Evolutionary conservation across 2,888 invertebrate species (phyloP).

Genomic region (Metopia argyrocephala): DNA sequence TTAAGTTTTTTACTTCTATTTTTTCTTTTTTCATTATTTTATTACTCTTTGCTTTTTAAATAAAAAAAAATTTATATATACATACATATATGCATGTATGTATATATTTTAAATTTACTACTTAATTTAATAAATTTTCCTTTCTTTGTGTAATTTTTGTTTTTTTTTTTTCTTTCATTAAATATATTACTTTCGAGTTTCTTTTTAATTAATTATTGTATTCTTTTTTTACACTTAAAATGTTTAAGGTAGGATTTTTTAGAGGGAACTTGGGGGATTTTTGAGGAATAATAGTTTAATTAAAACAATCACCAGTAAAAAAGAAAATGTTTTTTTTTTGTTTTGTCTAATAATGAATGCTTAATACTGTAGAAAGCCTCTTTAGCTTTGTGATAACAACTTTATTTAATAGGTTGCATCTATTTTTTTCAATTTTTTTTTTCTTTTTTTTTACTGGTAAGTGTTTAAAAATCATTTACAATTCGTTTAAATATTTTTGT

Average conservation of each 20-base stretch:
- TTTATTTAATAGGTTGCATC: slow-evolving; percentile 35
- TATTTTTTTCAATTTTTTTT: slow-evolving; percentile 19
- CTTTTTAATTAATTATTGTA: slow-evolving; percentile 46
- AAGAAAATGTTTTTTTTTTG: not conserved
- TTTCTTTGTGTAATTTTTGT: no score
- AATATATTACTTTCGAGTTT: slow-evolving; percentile 59
- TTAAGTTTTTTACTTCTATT: slow-evolving; percentile 32
- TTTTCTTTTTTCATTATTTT: not conserved
- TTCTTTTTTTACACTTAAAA: slow-evolving; percentile 23
- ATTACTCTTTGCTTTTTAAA: slow-evolving; percentile 39
- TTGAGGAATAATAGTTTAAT: slow-evolving; percentile 44
- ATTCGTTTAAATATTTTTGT: slow-evolving; percentile 13
- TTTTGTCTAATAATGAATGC: slow-evolving; percentile 47
- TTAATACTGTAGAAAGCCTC: slow-evolving; percentile 64
- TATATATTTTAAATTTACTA: slow-evolving; percentile 56
- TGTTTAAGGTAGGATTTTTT: slow-evolving; percentile 43
- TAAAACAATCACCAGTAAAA: slow-evolving; percentile 61
- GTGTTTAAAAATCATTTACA: slow-evolving; percentile 41
- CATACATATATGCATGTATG: no score
- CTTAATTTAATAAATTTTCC: slow-evolving; percentile 55
- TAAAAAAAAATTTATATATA: slow-evolving; percentile 44
- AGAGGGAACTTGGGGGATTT: slow-evolving; percentile 41
- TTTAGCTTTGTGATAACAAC: slow-evolving; percentile 55
- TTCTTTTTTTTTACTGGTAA: slow-evolving; percentile 57
- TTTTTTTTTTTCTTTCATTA: slow-evolving; percentile 21